phyloP scores from a whole-genome alignment of 37 sponge, comb jelly and placozoan genomes.

The Petrosia ficiformis region DNA sequence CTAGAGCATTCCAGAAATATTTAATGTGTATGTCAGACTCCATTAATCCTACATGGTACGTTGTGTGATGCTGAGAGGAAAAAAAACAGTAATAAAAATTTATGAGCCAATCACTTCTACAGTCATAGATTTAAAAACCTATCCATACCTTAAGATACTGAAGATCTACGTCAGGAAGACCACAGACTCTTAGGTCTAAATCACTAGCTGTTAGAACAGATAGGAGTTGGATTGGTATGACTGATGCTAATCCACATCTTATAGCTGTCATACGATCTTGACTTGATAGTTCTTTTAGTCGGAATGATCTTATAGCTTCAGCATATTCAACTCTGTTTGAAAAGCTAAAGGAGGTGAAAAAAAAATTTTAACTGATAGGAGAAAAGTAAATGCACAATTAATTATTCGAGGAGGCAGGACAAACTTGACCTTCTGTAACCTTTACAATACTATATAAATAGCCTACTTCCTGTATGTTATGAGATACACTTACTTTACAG shows the following conservation, averaged over 20 bases:
- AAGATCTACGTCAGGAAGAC: conserved; percentile 77
- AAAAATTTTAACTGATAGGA: neutral
- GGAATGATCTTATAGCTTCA: conserved; percentile 31
- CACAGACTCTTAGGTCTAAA: conserved; percentile 85
- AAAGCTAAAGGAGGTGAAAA: conserved; percentile 35
- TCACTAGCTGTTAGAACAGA: conserved; percentile 68
- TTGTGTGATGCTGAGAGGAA: conserved; percentile 76
- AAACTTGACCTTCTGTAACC: neutral
- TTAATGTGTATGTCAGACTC: conserved; percentile 90
- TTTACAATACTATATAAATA: neutral
- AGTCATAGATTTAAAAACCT: too few relatives aligned
- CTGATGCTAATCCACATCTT: conserved; percentile 82
- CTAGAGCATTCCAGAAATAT: conserved; percentile 93
- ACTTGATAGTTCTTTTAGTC: conserved; percentile 66
- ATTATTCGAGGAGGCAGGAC: neutral
- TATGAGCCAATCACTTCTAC: neutral
- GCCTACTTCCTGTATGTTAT: neutral
- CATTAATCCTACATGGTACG: conserved; percentile 89
- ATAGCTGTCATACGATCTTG: conserved; percentile 52
- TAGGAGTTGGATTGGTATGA: conserved; percentile 83
- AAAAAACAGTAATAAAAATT: neutral
- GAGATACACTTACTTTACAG: conserved; percentile 55
- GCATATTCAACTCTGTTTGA: conserved; percentile 69
- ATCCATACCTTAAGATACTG: conserved; percentile 77
- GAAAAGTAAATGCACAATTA: neutral